phyloP scores from a whole-genome alignment of 2,113 vertebrate species.

The Conger conger region DNA sequence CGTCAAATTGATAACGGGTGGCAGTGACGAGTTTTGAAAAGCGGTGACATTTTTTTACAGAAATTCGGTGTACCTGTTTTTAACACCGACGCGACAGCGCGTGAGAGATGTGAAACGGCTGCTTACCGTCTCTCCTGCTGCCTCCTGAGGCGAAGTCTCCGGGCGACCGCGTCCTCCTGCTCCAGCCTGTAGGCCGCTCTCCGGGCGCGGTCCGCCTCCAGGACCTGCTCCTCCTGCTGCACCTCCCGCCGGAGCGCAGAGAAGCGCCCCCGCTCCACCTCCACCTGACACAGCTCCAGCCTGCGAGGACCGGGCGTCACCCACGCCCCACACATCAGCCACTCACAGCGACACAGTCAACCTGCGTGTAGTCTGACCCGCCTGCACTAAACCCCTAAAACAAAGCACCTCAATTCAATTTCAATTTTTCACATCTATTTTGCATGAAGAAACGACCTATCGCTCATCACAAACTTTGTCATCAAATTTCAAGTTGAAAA shows the following conservation, averaged over 20 bases:
- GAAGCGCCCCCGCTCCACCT: conserved; percentile 67
- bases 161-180: conserved; percentile 59
- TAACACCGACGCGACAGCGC: too few species aligned
- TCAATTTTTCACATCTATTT: too few species aligned
- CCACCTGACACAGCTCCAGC: conserved; percentile 71
- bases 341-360: neutral
- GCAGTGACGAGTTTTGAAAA: neutral
- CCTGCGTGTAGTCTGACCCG: too few species aligned
- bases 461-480: too few species aligned
- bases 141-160: conserved; percentile 51
- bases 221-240: conserved; percentile 55
- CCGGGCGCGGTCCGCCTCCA: conserved; percentile 47
- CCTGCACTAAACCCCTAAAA: too few species aligned
- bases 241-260: conserved; percentile 50
- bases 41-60: too few species aligned
- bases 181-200: conserved; percentile 53
- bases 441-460: too few species aligned
- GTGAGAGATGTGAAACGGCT: too few species aligned
- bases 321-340: neutral
- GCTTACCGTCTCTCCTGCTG: conserved; percentile 60
- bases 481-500: too few species aligned
- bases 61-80: too few species aligned
- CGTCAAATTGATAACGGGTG: neutral
- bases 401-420: too few species aligned
- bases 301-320: conserved; percentile 44